Evolutionary conservation across 2,113 vertebrate species (phyloP), one percentile per base, ranked within the genome.

Genomic region (Tyto alba): DNA sequence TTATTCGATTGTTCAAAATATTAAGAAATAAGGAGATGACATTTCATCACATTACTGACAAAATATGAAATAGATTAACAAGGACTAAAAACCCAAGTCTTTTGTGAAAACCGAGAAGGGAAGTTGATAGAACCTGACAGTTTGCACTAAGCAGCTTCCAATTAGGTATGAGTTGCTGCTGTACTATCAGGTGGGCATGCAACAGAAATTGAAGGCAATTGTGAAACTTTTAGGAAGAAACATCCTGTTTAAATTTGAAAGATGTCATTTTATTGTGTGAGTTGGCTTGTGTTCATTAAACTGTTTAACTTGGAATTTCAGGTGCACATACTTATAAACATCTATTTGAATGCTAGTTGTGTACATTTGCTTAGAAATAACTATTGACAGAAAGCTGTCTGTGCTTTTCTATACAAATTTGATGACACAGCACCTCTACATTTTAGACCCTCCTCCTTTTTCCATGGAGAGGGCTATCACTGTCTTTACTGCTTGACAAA

Each of bases 21-120:
- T n/a, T 90, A 89, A 91, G 85, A 89, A 93, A 93, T 63, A 89
- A 89, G 27, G 36, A 93, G 53, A 89, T 57, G 40, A 76, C 32
- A 72, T 90, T 90, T 96, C 29, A 0, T 82, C 73, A 93, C 30
- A 60, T 56, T 82, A 34, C 48, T 92, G 83, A 89, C 55, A 95
- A 90, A 93, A 87, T 75, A 64, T 40, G 73, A 93, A 89, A 82
- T 57, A 52, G 3, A 82, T 87, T 84, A 90, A 74, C 18, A 41
- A 56, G 20, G 32, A 87, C 59, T 80, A 26, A 84, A 71, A 76
- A 73, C 6, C 3, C 0, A 2, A 88, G 50, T 60, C 29, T 69
- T 90, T 45, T 64, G 48, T 66, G 48, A 76, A 88, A 85, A 81
- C 3, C 57, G 76, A 87, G 89, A 73, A 66, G 29, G 34, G 63